phyloP scores from a whole-genome alignment of 2,888 invertebrate species.

The Sphaerophoria rueppellii region DNA sequence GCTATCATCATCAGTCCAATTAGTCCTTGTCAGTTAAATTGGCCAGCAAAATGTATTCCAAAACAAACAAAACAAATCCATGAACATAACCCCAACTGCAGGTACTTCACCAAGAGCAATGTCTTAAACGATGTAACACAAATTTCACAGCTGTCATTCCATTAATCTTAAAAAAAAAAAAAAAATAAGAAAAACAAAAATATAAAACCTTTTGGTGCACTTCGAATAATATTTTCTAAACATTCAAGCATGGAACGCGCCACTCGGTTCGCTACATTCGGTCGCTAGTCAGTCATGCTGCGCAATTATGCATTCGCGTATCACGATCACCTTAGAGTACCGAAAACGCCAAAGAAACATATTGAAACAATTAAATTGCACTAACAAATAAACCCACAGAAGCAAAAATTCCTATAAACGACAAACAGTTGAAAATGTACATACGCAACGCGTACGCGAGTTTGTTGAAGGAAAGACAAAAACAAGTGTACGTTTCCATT shows the following conservation, averaged over 20 bases:
- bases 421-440: constrained; percentile 5
- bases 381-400: constrained; percentile 55
- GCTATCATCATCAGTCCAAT: constrained; percentile 8
- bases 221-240: constrained; percentile 14
- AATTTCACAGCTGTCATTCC: constrained; percentile 30
- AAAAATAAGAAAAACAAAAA: constrained; percentile 19
- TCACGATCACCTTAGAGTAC: constrained; percentile 45
- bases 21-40: constrained; percentile 34
- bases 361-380: constrained; percentile 70
- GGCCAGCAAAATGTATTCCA: constrained; percentile 28
- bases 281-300: constrained; percentile 54
- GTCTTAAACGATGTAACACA: constrained; percentile 30
- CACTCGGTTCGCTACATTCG: neutral
- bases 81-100: constrained; percentile 22
- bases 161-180: constrained; percentile 23
- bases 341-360: constrained; percentile 56
- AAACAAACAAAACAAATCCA: constrained; percentile 15
- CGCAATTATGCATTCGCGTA: constrained; percentile 69
- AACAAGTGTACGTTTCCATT: constrained; percentile 58
- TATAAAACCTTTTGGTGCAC: constrained; percentile 33
- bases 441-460: constrained; percentile 44
- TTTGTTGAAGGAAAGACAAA: constrained; percentile 44
- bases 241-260: constrained; percentile 6
- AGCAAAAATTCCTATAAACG: constrained; percentile 2
- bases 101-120: constrained; percentile 4